Base-by-base conservation (phyloP, 2,797 vertebrate genomes). In the Saxicola maurus region DNA sequence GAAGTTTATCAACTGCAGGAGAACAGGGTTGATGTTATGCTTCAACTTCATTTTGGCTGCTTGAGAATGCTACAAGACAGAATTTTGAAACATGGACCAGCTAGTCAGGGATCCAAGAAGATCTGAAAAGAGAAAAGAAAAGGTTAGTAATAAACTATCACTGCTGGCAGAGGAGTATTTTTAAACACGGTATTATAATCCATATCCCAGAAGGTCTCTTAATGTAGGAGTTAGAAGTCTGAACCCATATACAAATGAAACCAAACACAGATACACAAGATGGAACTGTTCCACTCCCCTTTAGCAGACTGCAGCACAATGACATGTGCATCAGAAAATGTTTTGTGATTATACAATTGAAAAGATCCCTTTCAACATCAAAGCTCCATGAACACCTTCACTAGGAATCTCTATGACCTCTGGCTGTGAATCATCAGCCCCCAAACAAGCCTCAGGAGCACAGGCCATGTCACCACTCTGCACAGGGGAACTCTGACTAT, bases 21-120 rank as follows among this genome's bases (percentile, higher is more conserved):
- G 97, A 90, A 98, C 27, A 8, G 98, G 98, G 92, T 98, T 99
- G 87, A 99, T 97, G 90, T 98, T 97, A 93, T 99, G 98, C 90
- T 98, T 98, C 95, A 98, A 95, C 97, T 98, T 98, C 98, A 99
- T 99, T 90, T 85, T 95, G 51, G 95, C 87, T 56, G 93, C 81
- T 83, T 91, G 75, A 24, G 53, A 95, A 92, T 55, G 77, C 95
- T 90, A 90, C 92, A 62, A 88, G 81, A 92, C 42, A 66, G 77
- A 90, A 60, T 72, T 90, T 3, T 24, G 88, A 85, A 93, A 75
- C 66, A 83, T 67, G 53, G 46, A 82, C 61, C 84, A 81, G 77
- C 94, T 74, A 91, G 61, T 86, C 38, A 69, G 85, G 80, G 55
- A 94, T 93, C 93, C 85, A 52, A 19, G 78, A 87, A 75, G 81